phyloP scores from a whole-genome alignment of 2,888 invertebrate species.

The Tineola bisselliella region DNA sequence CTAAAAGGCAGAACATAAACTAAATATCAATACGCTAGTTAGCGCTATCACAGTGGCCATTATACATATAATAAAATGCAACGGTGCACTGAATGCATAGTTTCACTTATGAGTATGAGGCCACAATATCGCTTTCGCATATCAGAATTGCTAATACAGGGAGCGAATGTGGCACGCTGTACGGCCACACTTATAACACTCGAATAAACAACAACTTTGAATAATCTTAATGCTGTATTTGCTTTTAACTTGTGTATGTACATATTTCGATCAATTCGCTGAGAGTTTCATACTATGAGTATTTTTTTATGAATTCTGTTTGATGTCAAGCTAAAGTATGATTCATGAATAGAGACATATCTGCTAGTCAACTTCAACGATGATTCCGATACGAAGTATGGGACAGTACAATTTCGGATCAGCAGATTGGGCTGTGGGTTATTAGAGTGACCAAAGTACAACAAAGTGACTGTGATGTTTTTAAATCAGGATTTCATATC shows the following conservation, averaged over 20 bases:
- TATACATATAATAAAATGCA: conserved; percentile 53
- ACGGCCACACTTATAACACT: background rate
- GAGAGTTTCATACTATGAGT: too few species aligned
- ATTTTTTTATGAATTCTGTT: too few species aligned
- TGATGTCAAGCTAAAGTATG: too few species aligned
- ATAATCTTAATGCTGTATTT: background rate
- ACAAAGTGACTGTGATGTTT: too few species aligned
- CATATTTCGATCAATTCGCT: background rate
- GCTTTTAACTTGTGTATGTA: background rate
- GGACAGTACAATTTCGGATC: too few species aligned
- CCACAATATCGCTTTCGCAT: conserved; percentile 47
- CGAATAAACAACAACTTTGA: background rate
- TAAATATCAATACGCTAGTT: conserved; percentile 10
- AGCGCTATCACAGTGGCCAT: conserved; percentile 32
- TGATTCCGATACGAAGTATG: too few species aligned
- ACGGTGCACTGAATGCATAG: conserved; percentile 38
- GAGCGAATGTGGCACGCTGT: conserved; percentile 44
- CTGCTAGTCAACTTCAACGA: too few species aligned
- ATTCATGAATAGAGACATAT: too few species aligned
- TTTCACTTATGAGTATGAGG: conserved; percentile 44
- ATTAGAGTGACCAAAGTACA: too few species aligned
- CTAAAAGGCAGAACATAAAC: too few species aligned
- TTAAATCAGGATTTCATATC: too few species aligned
- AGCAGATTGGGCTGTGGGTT: too few species aligned
- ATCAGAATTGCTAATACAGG: conserved; percentile 63